Conservation (phyloP, 2,113 vertebrate genomes). For the Rhombomys opimus region DNA sequence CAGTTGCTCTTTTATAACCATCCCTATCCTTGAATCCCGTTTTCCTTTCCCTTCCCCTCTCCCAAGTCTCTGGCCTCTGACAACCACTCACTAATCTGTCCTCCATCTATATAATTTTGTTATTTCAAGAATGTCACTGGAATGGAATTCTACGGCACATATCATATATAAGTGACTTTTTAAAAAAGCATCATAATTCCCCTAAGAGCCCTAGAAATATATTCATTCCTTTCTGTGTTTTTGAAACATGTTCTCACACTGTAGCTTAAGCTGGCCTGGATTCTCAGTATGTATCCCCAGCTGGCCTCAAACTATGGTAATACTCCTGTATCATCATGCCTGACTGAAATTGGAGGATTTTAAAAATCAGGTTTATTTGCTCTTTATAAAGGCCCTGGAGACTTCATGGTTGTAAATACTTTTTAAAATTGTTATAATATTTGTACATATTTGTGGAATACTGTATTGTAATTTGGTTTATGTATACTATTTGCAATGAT, state of each 20-base stretch:
- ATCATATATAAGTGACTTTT: background rate
- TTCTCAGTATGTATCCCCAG: background rate
- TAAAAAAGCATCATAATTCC: background rate
- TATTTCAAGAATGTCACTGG: constrained; percentile 37
- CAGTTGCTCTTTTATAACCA: constrained; percentile 4
- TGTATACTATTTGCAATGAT: background rate
- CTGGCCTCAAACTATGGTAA: background rate
- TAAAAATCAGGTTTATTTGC: background rate
- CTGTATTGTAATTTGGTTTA: background rate
- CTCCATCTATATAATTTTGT: constrained; percentile 39
- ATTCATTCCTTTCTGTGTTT: background rate
- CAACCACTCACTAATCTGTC: constrained; percentile 1
- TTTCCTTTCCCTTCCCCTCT: background rate
- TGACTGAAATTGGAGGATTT: background rate
- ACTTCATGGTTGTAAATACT: background rate
- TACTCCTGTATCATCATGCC: background rate
- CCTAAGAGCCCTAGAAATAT: background rate
- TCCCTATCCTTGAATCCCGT: background rate
- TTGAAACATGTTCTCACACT: background rate
- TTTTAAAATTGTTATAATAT: background rate
- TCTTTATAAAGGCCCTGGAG: background rate
- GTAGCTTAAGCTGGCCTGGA: background rate
- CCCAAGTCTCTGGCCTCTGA: background rate
- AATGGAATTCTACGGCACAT: constrained; percentile 3
- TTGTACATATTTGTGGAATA: background rate